These are phyloP conservation scores for Lapara coniferarum DNA, from an alignment of 2,888 invertebrate species.

Conservation along the genomic window DNA sequence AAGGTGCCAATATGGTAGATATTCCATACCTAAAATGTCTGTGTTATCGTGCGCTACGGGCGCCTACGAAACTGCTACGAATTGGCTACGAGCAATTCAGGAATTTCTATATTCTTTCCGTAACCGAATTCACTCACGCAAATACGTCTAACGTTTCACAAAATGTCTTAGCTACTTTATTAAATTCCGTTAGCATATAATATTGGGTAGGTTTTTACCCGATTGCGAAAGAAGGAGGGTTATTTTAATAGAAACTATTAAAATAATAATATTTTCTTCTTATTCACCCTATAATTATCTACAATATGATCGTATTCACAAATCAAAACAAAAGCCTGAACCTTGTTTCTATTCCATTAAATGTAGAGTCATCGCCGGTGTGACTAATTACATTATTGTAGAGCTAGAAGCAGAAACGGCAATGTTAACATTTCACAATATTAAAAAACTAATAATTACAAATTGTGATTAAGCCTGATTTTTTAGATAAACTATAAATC, in stretches of 20 bases:
- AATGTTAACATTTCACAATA: too few species aligned
- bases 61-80: conserved; percentile 62
- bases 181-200: neutral
- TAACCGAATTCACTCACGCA: conserved; percentile 13
- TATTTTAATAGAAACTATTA: too few species aligned
- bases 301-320: too few species aligned
- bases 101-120: conserved; percentile 6
- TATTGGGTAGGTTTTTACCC: neutral
- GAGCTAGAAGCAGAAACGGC: too few species aligned
- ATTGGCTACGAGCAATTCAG: conserved; percentile 42
- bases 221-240: too few species aligned
- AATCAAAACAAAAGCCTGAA: neutral
- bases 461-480: too few species aligned
- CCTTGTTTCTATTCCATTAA: neutral
- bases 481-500: too few species aligned
- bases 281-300: too few species aligned
- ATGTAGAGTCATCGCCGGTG: neutral
- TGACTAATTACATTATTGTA: too few species aligned
- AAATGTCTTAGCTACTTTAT: neutral
- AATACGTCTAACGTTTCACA: neutral
- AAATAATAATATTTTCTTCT: too few species aligned
- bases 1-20: conserved; percentile 57
- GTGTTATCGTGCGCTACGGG: conserved; percentile 61
- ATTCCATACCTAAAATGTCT: conserved; percentile 57
- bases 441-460: too few species aligned